Conservation (phyloP, 2,797 vertebrate genomes). For the Morelia viridis region DNA sequence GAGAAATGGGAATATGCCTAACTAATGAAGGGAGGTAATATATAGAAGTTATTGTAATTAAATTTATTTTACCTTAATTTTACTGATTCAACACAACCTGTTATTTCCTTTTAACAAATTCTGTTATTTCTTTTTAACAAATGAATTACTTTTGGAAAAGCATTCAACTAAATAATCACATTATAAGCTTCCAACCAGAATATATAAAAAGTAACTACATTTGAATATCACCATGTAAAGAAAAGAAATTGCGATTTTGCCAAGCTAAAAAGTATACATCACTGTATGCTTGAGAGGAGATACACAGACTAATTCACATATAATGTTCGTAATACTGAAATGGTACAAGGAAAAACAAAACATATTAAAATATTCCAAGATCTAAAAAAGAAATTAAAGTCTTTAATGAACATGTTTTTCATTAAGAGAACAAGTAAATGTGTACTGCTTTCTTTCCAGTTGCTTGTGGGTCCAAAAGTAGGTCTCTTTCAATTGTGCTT, state of each 20-base stretch:
- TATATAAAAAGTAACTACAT: slow-evolving; percentile 23
- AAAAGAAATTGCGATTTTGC: not conserved
- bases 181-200: slow-evolving; percentile 7
- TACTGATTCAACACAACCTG: not conserved
- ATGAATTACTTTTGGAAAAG: slow-evolving; percentile 6
- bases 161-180: not conserved
- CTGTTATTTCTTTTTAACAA: not conserved
- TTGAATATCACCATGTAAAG: not conserved
- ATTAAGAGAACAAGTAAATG: not conserved
- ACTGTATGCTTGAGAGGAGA: not conserved
- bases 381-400: not conserved
- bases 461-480: not conserved
- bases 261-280: not conserved
- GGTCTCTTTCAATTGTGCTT: slow-evolving; percentile 1
- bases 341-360: not conserved
- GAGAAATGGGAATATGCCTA: not conserved
- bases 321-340: not conserved
- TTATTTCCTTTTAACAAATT: not conserved
- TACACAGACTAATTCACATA: not conserved
- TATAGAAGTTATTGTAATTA: not conserved
- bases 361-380: not conserved
- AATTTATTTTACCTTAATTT: not conserved
- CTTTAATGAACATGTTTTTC: not conserved
- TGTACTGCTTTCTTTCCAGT: not conserved
- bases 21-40: not conserved